Evolutionary conservation across 92 coral and sea anemone species (phyloP).

Genomic region (Chrysogorgia sp.): DNA sequence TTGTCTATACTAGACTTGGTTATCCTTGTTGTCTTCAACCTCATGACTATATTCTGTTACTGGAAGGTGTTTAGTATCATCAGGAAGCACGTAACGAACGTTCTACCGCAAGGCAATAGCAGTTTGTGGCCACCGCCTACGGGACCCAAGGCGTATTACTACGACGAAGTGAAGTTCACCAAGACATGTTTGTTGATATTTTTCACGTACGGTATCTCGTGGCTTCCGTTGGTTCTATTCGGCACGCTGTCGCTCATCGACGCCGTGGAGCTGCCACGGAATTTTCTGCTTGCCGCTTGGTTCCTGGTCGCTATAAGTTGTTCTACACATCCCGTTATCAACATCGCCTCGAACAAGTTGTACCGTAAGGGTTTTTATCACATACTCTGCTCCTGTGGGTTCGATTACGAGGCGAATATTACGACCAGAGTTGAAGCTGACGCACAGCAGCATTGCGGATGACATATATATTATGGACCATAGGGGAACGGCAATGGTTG

Average conservation of each 20-base stretch:
- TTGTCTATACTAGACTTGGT: conserved; percentile 1
- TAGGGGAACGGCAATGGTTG: background rate
- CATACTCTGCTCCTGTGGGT: conserved; percentile 35
- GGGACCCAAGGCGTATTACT: conserved; percentile 35
- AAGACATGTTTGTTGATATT: conserved; percentile 32
- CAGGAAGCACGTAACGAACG: conserved; percentile 13
- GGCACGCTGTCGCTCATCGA: background rate
- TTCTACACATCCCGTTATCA: conserved; percentile 21
- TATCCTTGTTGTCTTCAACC: background rate
- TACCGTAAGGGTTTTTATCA: conserved; percentile 29
- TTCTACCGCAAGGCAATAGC: conserved; percentile 17
- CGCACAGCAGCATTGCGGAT: background rate
- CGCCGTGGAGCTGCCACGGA: background rate
- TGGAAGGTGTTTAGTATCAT: conserved; percentile 14
- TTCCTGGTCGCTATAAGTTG: conserved; percentile 22
- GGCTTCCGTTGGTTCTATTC: conserved; percentile 13
- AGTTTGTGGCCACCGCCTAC: conserved; percentile 34
- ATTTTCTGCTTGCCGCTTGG: conserved; percentile 8
- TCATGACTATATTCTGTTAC: conserved; percentile 30
- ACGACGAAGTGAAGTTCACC: conserved; percentile 34
- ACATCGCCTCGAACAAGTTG: conserved; percentile 24
- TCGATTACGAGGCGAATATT: conserved; percentile 20
- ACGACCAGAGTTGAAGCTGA: conserved; percentile 15
- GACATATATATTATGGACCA: background rate
- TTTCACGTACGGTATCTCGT: conserved; percentile 31